Base-by-base conservation (phyloP, 2,113 vertebrate genomes). In the Oryctolagus cuniculus region DNA sequence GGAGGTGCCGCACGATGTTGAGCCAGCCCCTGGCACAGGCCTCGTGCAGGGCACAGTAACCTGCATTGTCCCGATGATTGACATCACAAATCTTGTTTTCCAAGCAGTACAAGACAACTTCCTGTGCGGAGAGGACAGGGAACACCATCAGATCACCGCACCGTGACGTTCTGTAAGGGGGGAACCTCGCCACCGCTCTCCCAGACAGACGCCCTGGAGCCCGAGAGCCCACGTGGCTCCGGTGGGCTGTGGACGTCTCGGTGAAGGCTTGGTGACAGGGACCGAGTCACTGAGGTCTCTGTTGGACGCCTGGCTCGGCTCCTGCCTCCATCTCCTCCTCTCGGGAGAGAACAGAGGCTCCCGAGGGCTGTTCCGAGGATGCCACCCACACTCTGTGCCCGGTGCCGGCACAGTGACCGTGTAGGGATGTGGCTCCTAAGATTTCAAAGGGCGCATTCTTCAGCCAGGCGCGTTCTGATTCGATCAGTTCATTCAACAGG, bases 61-160 rank as follows among this genome's bases (percentile, higher is more conserved):
- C 99, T 0, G 99, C 99, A 11, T 99, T 99, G 98, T 99, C 99
- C 44, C 99, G 98, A 96, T 99, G 99, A 97, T 99, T 99, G 73
- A 99, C 98, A 6, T 99, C 99, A 63, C 99, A 99, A 86, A 99
- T 98, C 96, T 98, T 99, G 95, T 98, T 99, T 97, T 99, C 99
- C 97, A 99, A 97, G 97, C 99, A 99, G 95, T 99, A 99, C 69
- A 99, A 98, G 97, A 99, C 99, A 94, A 99, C 99, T 97, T 99
- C 99, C 99, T 99, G 98, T 66, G 97, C 94, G 95, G 49, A 79
- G 88, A 73, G 83, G 79, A 17, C 38, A n/a, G n/a, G 44, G 82
- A 29, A 64, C 12, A 22, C 51, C 22, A 22, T 7, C 22, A 69
- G 74, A 69, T 77, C 70, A 82, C 63, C 31, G n/a, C 8, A 58